Conservation (phyloP, 2,113 vertebrate species). For the Nesogale talazaci region DNA sequence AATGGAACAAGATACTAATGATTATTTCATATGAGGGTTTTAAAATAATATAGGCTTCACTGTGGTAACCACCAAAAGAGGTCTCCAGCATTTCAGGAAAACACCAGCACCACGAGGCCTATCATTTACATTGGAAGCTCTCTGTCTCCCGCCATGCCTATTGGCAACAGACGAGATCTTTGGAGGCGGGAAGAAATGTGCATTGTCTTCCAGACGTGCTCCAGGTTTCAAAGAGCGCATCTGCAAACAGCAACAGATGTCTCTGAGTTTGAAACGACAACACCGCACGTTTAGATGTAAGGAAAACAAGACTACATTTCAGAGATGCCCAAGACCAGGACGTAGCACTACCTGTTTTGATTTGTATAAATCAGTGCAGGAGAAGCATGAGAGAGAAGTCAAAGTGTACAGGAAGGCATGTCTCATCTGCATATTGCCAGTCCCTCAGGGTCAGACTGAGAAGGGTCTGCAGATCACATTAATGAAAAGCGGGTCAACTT, state of each 20-base stretch:
- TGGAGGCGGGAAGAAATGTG: not conserved
- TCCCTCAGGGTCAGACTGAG: conserved; percentile 69
- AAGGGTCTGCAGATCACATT: conserved; percentile 70
- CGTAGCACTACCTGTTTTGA: too few species aligned
- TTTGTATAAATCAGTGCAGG: too few species aligned
- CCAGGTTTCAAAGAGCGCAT: not conserved
- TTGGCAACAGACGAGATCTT: not conserved
- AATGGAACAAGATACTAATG: conserved; percentile 70
- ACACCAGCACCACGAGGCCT: not conserved
- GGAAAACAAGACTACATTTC: too few species aligned
- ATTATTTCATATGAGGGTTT: conserved; percentile 60
- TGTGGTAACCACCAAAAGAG: not conserved
- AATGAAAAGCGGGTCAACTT: conserved; percentile 76
- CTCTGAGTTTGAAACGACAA: conserved; percentile 14
- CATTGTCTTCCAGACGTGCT: not conserved
- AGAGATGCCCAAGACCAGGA: too few species aligned
- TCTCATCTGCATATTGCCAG: conserved; percentile 70
- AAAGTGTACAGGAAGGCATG: conserved; percentile 40
- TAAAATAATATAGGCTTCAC: conserved; percentile 41
- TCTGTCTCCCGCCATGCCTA: not conserved
- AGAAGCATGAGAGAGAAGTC: too few species aligned
- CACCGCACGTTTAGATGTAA: too few species aligned
- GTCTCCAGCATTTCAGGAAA: conserved; percentile 3
- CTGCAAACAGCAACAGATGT: not conserved
- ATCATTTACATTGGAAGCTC: not conserved